Conservation (phyloP, 2,888 invertebrate species). For the Antheraea assamensis region DNA sequence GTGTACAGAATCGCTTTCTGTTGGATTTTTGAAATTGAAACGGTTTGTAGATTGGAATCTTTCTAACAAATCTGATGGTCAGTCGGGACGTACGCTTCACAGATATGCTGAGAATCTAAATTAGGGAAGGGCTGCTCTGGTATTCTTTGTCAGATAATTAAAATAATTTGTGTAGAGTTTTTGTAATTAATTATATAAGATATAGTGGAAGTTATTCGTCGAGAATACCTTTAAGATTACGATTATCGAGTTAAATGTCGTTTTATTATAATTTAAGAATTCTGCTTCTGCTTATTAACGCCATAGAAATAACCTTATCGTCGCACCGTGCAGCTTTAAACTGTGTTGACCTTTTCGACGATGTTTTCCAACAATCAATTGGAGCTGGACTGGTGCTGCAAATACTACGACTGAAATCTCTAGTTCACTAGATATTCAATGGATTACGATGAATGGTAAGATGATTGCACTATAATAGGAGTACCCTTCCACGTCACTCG, state of each 20-base stretch:
- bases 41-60: conserved; percentile 16
- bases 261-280: background rate
- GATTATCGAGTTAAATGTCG: background rate
- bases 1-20: background rate
- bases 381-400: no score
- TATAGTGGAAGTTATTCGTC: background rate
- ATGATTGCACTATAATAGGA: no score
- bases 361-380: no score
- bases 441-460: no score
- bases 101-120: conserved; percentile 55
- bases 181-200: conserved; percentile 26
- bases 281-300: no score
- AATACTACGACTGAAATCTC: no score
- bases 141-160: conserved; percentile 53
- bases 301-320: no score
- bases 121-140: conserved; percentile 59
- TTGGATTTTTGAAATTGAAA: conserved; percentile 4
- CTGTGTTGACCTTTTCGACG: no score
- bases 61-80: conserved; percentile 42
- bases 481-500: no score
- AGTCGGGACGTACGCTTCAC: conserved; percentile 30
- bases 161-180: conserved; percentile 51
- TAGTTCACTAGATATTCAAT: no score
- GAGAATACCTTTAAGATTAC: background rate
- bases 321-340: no score